phyloP scores from a whole-genome alignment of 2,888 invertebrate genomes.

The Lycophotia porphyrea region DNA sequence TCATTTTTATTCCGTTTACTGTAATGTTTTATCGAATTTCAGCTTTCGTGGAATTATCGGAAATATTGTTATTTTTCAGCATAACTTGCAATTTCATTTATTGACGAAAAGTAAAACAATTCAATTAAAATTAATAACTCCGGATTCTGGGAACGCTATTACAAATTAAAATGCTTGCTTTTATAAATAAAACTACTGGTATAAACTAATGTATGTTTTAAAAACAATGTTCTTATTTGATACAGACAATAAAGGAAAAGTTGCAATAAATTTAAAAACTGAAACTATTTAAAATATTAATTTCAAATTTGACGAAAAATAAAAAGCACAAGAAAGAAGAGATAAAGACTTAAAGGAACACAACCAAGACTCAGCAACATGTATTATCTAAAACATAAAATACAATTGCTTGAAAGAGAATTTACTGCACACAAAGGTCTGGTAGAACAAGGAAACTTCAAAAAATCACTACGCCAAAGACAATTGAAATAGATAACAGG shows the following conservation, averaged over 20 bases:
- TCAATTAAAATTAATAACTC: neutral
- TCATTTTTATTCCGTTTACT: conserved; percentile 24
- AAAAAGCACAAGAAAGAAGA: neutral
- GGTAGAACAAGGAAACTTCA: neutral
- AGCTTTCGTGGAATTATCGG: neutral
- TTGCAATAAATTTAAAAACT: no score
- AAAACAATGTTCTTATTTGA: neutral
- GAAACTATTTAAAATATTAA: no score
- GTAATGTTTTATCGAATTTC: conserved; percentile 16
- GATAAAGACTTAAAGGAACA: no score
- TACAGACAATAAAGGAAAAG: neutral
- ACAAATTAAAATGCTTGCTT: neutral
- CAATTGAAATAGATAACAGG: neutral
- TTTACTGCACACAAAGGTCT: neutral
- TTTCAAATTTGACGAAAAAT: neutral
- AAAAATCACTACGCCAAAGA: neutral
- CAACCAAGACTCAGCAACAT: neutral
- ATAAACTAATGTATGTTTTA: neutral
- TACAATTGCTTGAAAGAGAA: neutral
- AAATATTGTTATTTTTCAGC: neutral
- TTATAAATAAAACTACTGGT: neutral
- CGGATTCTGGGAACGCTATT: no score
- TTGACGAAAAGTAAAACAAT: neutral
- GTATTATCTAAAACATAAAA: neutral
- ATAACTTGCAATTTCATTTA: neutral